phyloP scores from a whole-genome alignment of 1,140 invertebrate species.

The Drosophila bifasciata region DNA sequence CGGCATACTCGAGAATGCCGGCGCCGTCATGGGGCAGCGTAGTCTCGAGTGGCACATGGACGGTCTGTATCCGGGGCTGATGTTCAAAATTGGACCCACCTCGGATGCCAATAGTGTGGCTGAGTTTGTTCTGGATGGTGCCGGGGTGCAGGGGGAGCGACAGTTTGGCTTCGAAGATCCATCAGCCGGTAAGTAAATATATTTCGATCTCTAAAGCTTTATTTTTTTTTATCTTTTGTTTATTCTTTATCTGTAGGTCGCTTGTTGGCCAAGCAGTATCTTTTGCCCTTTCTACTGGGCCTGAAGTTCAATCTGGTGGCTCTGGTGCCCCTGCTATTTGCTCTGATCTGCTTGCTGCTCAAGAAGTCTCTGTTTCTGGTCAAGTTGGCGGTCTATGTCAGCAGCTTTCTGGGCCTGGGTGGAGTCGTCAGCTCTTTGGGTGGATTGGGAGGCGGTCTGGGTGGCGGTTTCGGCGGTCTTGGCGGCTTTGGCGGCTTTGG shows the following conservation, averaged over 20 bases:
- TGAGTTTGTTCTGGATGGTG: conserved; percentile 89
- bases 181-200: conserved; percentile 82
- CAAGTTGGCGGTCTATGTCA: conserved; percentile 89
- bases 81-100: conserved; percentile 88
- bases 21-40: conserved; percentile 88
- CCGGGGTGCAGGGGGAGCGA: conserved; percentile 82
- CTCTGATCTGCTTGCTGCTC: conserved; percentile 87
- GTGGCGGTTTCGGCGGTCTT: conserved; percentile 46
- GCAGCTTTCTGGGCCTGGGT: conserved; percentile 87
- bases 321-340: conserved; percentile 89
- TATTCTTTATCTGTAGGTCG: conserved; percentile 85
- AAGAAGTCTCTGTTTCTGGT: conserved; percentile 90
- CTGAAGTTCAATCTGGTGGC: conserved; percentile 91
- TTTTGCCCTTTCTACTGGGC: conserved; percentile 89
- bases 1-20: conserved; percentile 88
- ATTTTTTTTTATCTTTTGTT: conserved; percentile 59
- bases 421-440: conserved; percentile 81
- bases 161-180: conserved; percentile 84
- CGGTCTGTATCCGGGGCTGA: conserved; percentile 88
- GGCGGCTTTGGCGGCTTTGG: conserved; percentile 39
- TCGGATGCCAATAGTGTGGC: conserved; percentile 87
- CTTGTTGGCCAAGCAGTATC: conserved; percentile 87
- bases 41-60: conserved; percentile 90
- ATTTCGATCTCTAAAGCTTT: background rate
- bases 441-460: conserved; percentile 32